Conservation (phyloP, 1,140 invertebrate species). For the Caerostris darwini region DNA sequence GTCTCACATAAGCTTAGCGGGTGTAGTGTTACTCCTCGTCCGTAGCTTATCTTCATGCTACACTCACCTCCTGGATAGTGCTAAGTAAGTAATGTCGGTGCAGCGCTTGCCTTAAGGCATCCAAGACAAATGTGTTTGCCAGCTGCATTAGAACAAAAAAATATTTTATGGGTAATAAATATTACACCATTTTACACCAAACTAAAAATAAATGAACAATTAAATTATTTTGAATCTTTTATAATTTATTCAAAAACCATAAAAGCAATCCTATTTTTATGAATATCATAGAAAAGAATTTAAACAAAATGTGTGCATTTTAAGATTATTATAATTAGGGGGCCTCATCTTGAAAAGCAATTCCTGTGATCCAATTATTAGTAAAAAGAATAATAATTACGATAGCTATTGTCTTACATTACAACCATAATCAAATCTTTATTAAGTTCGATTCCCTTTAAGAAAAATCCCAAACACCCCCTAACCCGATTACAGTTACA, state of each 20-base stretch:
- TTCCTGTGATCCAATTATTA: background rate
- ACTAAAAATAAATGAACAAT: background rate
- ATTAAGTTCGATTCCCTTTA: conserved; percentile 33
- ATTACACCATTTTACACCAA: too few species aligned
- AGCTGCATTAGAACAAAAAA: too few species aligned
- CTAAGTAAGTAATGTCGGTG: too few species aligned
- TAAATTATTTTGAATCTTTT: background rate
- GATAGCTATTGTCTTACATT: background rate
- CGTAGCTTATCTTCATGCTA: too few species aligned
- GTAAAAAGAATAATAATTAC: background rate
- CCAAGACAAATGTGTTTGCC: too few species aligned
- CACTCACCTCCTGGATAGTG: too few species aligned
- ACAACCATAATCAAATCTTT: conserved; percentile 8
- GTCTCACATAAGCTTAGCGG: too few species aligned
- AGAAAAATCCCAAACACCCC: conserved; percentile 18
- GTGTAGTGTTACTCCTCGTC: too few species aligned
- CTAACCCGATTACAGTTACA: background rate
- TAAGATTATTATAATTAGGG: background rate
- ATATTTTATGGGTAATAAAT: too few species aligned
- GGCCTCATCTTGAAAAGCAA: background rate
- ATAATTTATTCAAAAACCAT: background rate
- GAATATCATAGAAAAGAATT: background rate
- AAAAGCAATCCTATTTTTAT: background rate
- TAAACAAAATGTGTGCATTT: background rate
- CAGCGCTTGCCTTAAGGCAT: too few species aligned